These are phyloP conservation scores for Aptenodytes patagonicus DNA, from an alignment of 2,113 vertebrate genomes.

Conservation along the genomic window DNA sequence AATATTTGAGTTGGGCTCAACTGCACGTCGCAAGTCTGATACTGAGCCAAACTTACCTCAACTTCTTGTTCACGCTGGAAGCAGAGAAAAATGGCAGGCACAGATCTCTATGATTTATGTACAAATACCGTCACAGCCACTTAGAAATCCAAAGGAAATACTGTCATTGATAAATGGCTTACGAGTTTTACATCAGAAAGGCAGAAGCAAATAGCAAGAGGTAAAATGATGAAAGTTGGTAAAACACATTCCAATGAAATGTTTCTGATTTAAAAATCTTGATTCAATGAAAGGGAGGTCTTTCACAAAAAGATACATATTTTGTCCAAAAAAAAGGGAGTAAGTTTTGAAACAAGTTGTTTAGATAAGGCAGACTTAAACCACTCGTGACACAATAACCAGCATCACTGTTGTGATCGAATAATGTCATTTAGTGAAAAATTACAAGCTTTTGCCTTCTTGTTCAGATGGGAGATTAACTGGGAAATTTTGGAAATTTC, in stretches of 20 bases:
- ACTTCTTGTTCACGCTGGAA: neutral
- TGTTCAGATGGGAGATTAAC: neutral
- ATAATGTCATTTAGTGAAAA: neutral
- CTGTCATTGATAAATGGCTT: neutral
- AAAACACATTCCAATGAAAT: neutral
- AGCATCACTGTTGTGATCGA: neutral
- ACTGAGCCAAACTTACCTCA: neutral
- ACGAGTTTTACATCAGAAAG: neutral
- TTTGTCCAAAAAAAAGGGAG: neutral
- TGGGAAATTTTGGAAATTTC: neutral
- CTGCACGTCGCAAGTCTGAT: neutral
- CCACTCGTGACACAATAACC: neutral
- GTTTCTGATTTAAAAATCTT: neutral
- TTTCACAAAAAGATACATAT: neutral
- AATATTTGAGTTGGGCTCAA: neutral
- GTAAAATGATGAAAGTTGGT: neutral
- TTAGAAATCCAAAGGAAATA: neutral
- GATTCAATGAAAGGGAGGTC: neutral
- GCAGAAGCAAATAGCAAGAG: neutral
- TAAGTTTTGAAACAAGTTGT: neutral
- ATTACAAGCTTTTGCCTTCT: neutral
- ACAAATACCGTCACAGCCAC: neutral
- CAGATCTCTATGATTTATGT: neutral
- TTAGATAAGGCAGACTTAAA: neutral
- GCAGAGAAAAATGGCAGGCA: neutral